Percentiles rank a stretch among this genome's conserved stretches.
Conservation (phyloP, 2,888 invertebrate species). For the Chirona hameri region DNA sequence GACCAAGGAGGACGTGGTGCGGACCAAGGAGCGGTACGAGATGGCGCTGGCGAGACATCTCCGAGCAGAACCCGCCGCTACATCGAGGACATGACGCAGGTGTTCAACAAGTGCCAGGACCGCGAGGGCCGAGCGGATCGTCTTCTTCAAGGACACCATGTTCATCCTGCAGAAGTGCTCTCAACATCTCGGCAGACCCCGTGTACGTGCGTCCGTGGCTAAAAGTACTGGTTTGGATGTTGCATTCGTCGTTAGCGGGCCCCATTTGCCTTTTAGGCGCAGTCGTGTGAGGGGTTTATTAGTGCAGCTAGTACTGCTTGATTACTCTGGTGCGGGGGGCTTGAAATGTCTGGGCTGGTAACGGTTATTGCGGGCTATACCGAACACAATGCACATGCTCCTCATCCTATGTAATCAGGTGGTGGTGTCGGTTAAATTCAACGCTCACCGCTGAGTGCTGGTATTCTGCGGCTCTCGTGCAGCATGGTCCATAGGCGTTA, state of each 20-base stretch:
- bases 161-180: slow-evolving; percentile 90
- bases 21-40: slow-evolving; percentile 89
- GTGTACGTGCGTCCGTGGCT: slow-evolving; percentile 60
- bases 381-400: too few relatives aligned
- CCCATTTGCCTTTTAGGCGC: background rate
- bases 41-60: slow-evolving; percentile 83
- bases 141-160: slow-evolving; percentile 93
- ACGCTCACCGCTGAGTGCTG: too few relatives aligned
- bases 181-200: slow-evolving; percentile 91
- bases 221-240: background rate
- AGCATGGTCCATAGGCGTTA: too few relatives aligned
- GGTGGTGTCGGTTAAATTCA: too few relatives aligned
- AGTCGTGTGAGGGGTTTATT: background rate
- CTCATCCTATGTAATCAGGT: too few relatives aligned
- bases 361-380: background rate
- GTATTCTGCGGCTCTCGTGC: too few relatives aligned
- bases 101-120: slow-evolving; percentile 96
- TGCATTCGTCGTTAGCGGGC: background rate
- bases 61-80: slow-evolving; percentile 97
- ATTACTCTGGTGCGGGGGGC: background rate
- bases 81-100: slow-evolving; percentile 96
- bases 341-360: background rate
- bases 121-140: slow-evolving; percentile 86
- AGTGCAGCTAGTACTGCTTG: too few relatives aligned
- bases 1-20: slow-evolving; percentile 91